Evolutionary conservation across 1,140 invertebrate genomes (phyloP), one percentile per base, ranked within the genome.

Genomic region (Atta colombica): DNA sequence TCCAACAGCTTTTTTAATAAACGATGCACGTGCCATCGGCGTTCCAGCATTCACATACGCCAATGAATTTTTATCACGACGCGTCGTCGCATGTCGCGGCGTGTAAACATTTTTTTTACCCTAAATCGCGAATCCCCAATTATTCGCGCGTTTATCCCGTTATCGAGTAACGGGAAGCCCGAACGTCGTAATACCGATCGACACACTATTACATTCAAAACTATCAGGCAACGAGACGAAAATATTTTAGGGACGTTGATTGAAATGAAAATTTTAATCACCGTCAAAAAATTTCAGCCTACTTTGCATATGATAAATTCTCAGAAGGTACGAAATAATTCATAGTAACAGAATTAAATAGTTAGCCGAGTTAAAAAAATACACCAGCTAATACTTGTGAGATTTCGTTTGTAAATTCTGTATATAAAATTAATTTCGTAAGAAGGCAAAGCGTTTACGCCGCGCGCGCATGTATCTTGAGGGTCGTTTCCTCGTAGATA

Each of bases 1-100:
- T 68, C 77, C 90, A 81, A 85, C 89, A 89, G 87, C 87, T 92
- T 91, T 91, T 90, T 87, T 84, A 86, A 84, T 77, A 85, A 87
- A 72, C 88, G 87, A 69, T 85, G 55, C 85, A 87, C 86, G 84
- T 77, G 81, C 85, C 80, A 88, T 85, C 77, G 84, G 84, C 87
- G 87, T 90, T 88, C 88, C 86, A 60, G 71, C 81, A 77, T 87
- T 86, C 81, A 74, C 69, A 85, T 77, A 58, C 71, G 66, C 81
- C 63, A 60, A 86, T 84, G 69, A 84, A 84, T 84, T 84, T 84
- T 84, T 84, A 84, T 84, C 69, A 58, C 80, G 69, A 84, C 80
- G 80, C 80, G 80, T 75, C 69, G 69, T 84, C 77, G 53, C 85
- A 69, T 81, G 65, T 81, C 85, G 66, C 77, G 60, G 77, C 77